phyloP scores from a whole-genome alignment of 2,113 vertebrate genomes.

The Eurypyga helias region DNA sequence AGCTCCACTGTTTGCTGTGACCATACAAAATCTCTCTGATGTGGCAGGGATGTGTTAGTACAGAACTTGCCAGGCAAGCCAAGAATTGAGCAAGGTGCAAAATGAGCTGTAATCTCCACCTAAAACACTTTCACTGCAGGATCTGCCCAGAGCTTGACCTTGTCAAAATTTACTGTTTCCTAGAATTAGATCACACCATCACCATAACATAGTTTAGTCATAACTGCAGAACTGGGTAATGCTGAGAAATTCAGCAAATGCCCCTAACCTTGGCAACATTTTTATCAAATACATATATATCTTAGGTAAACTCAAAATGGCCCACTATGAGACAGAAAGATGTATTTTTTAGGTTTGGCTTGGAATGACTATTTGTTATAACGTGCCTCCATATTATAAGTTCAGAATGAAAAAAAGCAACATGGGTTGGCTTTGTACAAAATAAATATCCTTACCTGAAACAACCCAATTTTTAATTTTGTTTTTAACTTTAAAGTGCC shows the following conservation, averaged over 20 bases:
- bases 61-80: neutral
- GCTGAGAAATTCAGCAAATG: neutral
- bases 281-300: neutral
- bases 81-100: neutral
- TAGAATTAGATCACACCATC: neutral
- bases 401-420: neutral
- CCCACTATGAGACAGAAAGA: neutral
- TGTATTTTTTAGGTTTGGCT: neutral
- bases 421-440: neutral
- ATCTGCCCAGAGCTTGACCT: neutral
- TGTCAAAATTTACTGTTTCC: neutral
- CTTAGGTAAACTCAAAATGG: neutral
- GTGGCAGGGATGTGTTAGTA: neutral
- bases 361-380: neutral
- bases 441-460: neutral
- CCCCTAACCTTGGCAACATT: neutral
- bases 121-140: neutral
- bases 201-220: neutral
- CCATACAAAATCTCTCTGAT: neutral
- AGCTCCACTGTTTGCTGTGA: neutral
- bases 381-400: neutral
- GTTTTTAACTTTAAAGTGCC: neutral
- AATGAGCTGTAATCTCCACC: neutral
- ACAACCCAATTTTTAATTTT: neutral
- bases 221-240: neutral